Conservation (phyloP, 2,888 invertebrate genomes). For the Neria commutata region DNA sequence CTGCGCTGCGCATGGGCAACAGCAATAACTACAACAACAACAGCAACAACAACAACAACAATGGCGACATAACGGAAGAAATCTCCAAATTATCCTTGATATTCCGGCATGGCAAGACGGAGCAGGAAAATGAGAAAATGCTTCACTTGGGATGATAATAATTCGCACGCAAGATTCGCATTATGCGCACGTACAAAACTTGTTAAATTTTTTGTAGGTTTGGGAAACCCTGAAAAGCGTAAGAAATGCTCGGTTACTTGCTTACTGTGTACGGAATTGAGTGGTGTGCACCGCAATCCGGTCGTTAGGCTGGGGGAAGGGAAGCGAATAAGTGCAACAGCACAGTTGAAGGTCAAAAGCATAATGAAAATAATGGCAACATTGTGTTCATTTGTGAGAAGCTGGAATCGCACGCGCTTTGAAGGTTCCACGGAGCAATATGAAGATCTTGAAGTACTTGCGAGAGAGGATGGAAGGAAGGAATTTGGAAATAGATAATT, state of each 20-base stretch:
- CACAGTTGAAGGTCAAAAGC: constrained; percentile 2
- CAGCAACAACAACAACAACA: constrained; percentile 1
- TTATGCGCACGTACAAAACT: constrained; percentile 35
- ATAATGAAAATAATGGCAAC: too few species aligned
- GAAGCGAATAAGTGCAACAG: too few species aligned
- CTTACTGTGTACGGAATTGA: neutral
- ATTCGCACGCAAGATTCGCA: constrained; percentile 34
- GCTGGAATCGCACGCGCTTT: too few species aligned
- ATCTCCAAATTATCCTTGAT: constrained; percentile 15
- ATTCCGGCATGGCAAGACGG: too few species aligned
- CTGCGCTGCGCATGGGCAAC: too few species aligned
- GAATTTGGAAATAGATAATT: too few species aligned
- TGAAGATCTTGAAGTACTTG: too few species aligned
- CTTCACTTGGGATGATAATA: constrained; percentile 22
- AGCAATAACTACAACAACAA: neutral
- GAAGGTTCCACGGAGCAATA: too few species aligned
- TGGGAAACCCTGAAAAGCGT: neutral
- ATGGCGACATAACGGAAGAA: neutral
- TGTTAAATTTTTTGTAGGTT: constrained; percentile 17
- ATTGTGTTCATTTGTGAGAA: too few species aligned
- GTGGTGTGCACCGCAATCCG: neutral
- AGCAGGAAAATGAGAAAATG: constrained; percentile 25
- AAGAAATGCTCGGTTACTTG: neutral
- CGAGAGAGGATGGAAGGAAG: too few species aligned
- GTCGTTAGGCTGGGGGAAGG: too few species aligned